Evolutionary conservation across 2,113 vertebrate species (phyloP), one percentile per base, ranked within the genome.

Genomic region (Hippocampus mohnikei): DNA sequence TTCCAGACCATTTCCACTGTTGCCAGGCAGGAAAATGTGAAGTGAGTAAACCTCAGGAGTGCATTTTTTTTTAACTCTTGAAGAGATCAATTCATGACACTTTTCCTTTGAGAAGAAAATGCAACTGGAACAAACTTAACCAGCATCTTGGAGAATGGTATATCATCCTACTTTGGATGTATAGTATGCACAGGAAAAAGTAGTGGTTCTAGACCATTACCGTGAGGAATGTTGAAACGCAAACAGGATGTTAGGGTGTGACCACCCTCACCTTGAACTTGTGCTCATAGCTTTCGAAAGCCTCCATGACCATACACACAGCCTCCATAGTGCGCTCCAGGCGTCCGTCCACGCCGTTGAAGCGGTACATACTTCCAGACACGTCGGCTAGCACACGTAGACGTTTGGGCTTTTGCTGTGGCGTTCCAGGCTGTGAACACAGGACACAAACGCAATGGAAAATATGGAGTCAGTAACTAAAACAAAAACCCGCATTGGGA

Each of bases 361-460:
- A 98, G 81, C 95, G 95, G 82, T 98, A 98, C 97, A 98, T 98
- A 88, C 96, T 98, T 42, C 96, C 96, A 0, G 97, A 99, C 5
- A 98, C 93, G 53, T 99, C 96, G 0, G 93, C 95, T 25, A 98
- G 87, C 76, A 99, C 88, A 8, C 95, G 91, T 23, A 98, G 73
- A 0, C 94, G 94, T 75, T 99, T 99, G 18, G 96, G 95, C 71
- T 99, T 98, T 88, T 97, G 92, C 78, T 97, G 96, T 0, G 95
- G 96, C 71, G 92, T 94, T 42, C 96, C 97, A 21, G 85, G 90
- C 97, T 99, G 83, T 7, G 27, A 70, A 62, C 50, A 63, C 41
- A 70, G 9, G 41, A 3, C 0, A 16, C 2, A 9, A 21, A 27
- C 16, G 59, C 0, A 2, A 23, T 21, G 48, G 7, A 50, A 27